Evolutionary conservation across 1,140 invertebrate species (phyloP).

Genomic region (Anthonomus grandis): DNA sequence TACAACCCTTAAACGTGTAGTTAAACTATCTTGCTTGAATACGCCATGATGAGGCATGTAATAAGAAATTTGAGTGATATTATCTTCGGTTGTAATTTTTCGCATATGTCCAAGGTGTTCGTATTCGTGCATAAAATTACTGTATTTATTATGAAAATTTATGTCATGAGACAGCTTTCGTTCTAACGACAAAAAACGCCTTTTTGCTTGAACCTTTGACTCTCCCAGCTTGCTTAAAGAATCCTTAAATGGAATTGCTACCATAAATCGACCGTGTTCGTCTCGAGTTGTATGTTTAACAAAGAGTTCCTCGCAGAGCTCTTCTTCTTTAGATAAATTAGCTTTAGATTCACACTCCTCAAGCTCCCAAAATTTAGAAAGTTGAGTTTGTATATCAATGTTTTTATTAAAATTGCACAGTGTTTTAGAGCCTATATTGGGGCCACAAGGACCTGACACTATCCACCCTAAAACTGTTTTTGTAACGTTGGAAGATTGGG

Average conservation of each 20-base stretch:
- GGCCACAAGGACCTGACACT: constrained; percentile 24
- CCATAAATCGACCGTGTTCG: constrained; percentile 38
- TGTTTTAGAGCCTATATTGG: not conserved
- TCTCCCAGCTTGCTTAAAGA: constrained; percentile 33
- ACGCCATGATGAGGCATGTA: constrained; percentile 46
- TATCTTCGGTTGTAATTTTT: no score
- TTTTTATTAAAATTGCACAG: no score
- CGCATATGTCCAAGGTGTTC: not conserved
- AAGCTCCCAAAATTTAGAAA: constrained; percentile 38
- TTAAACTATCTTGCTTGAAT: constrained; percentile 16
- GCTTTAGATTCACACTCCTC: constrained; percentile 5
- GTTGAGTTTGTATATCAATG: constrained; percentile 10
- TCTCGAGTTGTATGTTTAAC: constrained; percentile 28
- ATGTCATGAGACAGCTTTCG: constrained; percentile 32
- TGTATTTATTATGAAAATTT: constrained; percentile 30
- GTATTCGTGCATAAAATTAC: constrained; percentile 46
- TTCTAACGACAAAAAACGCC: constrained; percentile 38
- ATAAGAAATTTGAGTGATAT: constrained; percentile 14
- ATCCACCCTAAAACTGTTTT: constrained; percentile 42
- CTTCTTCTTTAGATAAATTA: constrained; percentile 32
- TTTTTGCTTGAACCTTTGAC: constrained; percentile 38
- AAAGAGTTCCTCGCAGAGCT: constrained; percentile 36
- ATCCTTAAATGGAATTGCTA: constrained; percentile 41
- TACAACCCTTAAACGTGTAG: constrained; percentile 42
- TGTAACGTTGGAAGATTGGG: constrained; percentile 36